Evolutionary conservation across 2,888 invertebrate genomes (phyloP).

Genomic region (Lasiommata megera): DNA sequence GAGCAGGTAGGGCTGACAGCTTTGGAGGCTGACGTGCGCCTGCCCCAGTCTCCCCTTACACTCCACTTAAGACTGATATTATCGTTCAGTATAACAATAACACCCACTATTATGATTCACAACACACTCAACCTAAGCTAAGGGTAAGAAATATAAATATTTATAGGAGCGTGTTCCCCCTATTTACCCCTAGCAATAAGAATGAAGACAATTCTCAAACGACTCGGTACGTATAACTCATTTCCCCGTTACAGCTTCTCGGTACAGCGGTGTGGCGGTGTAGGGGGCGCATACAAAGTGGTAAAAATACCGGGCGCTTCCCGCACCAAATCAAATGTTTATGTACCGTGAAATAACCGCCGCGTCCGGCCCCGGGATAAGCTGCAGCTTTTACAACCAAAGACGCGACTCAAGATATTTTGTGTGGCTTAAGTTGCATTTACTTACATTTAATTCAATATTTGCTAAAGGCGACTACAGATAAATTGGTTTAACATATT

Average conservation of each 20-base stretch:
- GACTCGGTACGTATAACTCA: slow-evolving; percentile 2
- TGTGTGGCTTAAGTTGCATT: too few species aligned
- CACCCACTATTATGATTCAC: neutral
- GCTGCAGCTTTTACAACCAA: neutral
- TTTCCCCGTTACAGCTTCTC: neutral
- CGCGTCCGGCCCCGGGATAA: slow-evolving; percentile 26
- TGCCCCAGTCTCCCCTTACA: neutral
- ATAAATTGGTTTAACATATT: too few species aligned
- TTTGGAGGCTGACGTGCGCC: neutral
- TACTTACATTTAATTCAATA: too few species aligned
- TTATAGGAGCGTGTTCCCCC: neutral
- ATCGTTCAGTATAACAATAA: neutral
- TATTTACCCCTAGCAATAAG: neutral
- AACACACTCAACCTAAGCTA: neutral
- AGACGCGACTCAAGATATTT: neutral
- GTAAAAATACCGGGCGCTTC: slow-evolving; percentile 39
- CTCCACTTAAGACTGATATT: neutral
- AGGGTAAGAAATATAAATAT: neutral
- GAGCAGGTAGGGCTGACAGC: too few species aligned
- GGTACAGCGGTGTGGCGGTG: slow-evolving; percentile 22
- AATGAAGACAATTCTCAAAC: neutral
- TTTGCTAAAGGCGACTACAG: too few species aligned
- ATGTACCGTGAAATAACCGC: slow-evolving; percentile 50
- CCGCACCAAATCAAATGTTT: slow-evolving; percentile 51
- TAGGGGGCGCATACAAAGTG: slow-evolving; percentile 42